A percentile compares a stretch with the other conserved stretches of the same genome.
These are phyloP conservation scores for Ibycter americanus DNA, from an alignment of 2,797 vertebrate genomes.

Conservation along the genomic window DNA sequence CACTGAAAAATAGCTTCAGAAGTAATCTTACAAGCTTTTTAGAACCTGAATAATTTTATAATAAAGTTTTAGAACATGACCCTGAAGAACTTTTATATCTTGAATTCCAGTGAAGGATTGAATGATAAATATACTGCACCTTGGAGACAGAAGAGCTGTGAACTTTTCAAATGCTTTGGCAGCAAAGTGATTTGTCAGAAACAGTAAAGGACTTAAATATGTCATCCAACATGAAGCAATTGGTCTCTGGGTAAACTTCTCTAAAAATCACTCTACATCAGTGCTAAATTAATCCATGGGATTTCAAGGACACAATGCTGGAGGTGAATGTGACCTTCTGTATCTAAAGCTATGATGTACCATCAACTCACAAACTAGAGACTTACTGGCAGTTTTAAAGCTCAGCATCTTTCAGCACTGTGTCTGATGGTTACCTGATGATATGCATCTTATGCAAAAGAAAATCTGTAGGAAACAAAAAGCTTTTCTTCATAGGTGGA, in stretches of 20 bases:
- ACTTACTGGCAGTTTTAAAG: background rate
- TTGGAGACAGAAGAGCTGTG: slow-evolving; percentile 7
- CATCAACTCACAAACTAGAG: background rate
- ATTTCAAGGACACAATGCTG: background rate
- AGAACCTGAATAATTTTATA: background rate
- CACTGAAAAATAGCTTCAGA: background rate
- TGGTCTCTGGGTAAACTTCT: background rate
- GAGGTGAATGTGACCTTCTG: background rate
- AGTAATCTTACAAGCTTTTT: background rate
- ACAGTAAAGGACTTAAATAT: background rate
- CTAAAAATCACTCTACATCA: background rate
- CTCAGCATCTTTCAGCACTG: background rate
- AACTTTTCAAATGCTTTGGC: slow-evolving; percentile 7
- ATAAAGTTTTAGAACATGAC: background rate
- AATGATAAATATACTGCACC: background rate
- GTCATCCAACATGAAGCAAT: background rate
- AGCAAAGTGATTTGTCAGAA: slow-evolving; percentile 16
- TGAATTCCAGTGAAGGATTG: background rate
- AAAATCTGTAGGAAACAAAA: background rate
- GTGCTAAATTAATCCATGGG: background rate
- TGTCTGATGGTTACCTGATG: background rate
- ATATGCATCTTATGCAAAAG: background rate
- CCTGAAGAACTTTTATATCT: background rate
- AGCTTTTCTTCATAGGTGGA: background rate
- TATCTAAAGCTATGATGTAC: slow-evolving; percentile 29